A percentile compares a stretch with the other conserved stretches of the same genome.
These are phyloP conservation scores for Sinocyclocheilus maitianheensis DNA, from an alignment of 2,113 vertebrate genomes.

Conservation along the genomic window DNA sequence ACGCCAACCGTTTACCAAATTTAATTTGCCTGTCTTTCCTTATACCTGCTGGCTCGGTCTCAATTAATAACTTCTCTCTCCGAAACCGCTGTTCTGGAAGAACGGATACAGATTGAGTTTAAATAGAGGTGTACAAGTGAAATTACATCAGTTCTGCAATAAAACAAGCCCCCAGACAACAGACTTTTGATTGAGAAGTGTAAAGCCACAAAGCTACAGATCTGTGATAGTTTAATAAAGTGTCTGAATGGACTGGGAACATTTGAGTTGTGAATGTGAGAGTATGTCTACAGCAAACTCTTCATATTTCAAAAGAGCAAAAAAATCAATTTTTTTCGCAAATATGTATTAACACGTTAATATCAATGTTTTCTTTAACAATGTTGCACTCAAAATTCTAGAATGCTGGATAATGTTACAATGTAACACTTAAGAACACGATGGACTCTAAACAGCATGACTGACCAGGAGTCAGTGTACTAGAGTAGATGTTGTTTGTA, in stretches of 20 bases:
- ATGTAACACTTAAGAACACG: not conserved
- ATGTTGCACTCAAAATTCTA: not conserved
- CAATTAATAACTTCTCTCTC: constrained; percentile 2
- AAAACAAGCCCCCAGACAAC: not conserved
- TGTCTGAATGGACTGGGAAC: not conserved
- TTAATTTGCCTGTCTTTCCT: not conserved
- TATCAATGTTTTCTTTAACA: not conserved
- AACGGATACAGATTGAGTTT: constrained; percentile 3
- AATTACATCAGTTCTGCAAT: constrained; percentile 39
- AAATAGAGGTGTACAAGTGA: constrained; percentile 19
- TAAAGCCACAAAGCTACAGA: not conserved
- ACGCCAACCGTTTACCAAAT: not conserved
- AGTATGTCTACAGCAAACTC: not conserved
- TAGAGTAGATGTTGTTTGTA: not conserved
- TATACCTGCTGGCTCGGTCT: not conserved
- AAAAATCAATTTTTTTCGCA: not conserved
- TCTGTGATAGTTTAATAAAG: not conserved
- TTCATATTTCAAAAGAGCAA: not conserved
- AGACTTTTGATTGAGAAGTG: not conserved
- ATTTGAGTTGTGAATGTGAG: not conserved
- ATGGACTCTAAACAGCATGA: not conserved
- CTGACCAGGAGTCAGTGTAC: not conserved
- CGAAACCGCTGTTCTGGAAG: constrained; percentile 33
- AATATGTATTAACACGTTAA: not conserved
- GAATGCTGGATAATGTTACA: constrained; percentile 4